phyloP scores from a whole-genome alignment of 2,888 invertebrate species.

The Pomacea canaliculata region DNA sequence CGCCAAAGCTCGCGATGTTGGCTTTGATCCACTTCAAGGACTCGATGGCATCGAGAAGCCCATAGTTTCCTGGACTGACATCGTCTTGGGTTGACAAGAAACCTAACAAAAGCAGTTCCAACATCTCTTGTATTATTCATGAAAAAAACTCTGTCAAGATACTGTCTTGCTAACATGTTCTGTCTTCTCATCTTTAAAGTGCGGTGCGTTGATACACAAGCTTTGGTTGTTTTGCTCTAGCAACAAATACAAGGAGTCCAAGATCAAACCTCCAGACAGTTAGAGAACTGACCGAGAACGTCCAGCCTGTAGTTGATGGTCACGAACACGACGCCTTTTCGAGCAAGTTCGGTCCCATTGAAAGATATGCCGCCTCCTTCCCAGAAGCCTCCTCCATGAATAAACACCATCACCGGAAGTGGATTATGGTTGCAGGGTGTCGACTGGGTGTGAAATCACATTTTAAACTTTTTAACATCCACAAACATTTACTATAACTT shows the following conservation, averaged over 20 bases:
- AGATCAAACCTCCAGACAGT: too few species aligned
- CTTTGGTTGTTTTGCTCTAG: too few species aligned
- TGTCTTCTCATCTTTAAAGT: too few species aligned
- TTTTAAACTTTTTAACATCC: too few species aligned
- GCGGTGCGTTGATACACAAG: too few species aligned
- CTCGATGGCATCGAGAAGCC: slow-evolving; percentile 17
- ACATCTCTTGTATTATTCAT: too few species aligned
- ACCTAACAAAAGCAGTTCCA: not conserved
- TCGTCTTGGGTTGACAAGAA: slow-evolving; percentile 19
- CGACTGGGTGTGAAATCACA: too few species aligned
- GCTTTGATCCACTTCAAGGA: slow-evolving; percentile 20
- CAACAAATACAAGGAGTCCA: too few species aligned
- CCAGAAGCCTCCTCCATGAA: slow-evolving; percentile 11
- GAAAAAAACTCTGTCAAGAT: too few species aligned
- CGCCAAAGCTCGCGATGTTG: slow-evolving; percentile 16
- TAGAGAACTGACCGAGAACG: slow-evolving; percentile 68
- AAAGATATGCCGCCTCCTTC: not conserved
- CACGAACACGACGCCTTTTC: slow-evolving; percentile 73
- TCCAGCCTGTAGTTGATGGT: slow-evolving; percentile 74
- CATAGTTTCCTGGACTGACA: slow-evolving; percentile 17
- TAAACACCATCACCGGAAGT: slow-evolving; percentile 17
- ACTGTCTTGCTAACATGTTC: too few species aligned
- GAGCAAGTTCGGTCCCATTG: slow-evolving; percentile 60
- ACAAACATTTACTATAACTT: too few species aligned
- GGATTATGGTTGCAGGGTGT: not conserved